Percentiles rank a stretch among this genome's conserved stretches.
phyloP scores from a whole-genome alignment of 1,140 invertebrate genomes.

The Anthonomus grandis region DNA sequence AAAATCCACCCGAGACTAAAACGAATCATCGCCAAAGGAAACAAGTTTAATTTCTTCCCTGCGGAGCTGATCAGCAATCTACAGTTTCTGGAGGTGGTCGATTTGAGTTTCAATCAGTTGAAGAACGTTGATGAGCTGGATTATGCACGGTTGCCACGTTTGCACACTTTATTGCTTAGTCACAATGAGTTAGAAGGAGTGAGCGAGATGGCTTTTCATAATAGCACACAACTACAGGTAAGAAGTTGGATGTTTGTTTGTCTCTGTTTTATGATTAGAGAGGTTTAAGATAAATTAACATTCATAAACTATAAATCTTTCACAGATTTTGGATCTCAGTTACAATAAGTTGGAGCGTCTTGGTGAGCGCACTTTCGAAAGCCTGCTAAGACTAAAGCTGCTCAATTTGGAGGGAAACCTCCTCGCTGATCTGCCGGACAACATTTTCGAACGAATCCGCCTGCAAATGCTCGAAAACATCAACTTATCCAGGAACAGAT shows the following conservation, averaged over 20 bases:
- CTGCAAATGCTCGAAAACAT: slow-evolving; percentile 78
- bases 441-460: slow-evolving; percentile 77
- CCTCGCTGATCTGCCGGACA: slow-evolving; percentile 70
- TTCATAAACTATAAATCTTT: too few species aligned
- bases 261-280: too few species aligned
- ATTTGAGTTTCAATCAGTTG: slow-evolving; percentile 73
- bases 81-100: slow-evolving; percentile 69
- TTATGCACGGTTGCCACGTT: slow-evolving; percentile 73
- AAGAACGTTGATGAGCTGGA: slow-evolving; percentile 77
- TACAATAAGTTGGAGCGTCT: slow-evolving; percentile 72
- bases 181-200: slow-evolving; percentile 75
- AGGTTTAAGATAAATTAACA: too few species aligned
- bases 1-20: slow-evolving; percentile 72
- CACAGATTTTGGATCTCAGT: slow-evolving; percentile 69
- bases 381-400: slow-evolving; percentile 68
- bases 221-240: slow-evolving; percentile 85
- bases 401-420: slow-evolving; percentile 74
- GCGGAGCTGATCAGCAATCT: slow-evolving; percentile 72
- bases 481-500: slow-evolving; percentile 73
- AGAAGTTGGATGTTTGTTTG: too few species aligned
- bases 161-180: slow-evolving; percentile 66
- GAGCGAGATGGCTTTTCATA: slow-evolving; percentile 83
- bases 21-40: slow-evolving; percentile 64
- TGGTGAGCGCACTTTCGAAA: slow-evolving; percentile 78
- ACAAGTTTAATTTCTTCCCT: slow-evolving; percentile 78